Evolutionary conservation across 2,888 invertebrate genomes (phyloP), one percentile per base, ranked within the genome.

Genomic region (Orthosia cruda): DNA sequence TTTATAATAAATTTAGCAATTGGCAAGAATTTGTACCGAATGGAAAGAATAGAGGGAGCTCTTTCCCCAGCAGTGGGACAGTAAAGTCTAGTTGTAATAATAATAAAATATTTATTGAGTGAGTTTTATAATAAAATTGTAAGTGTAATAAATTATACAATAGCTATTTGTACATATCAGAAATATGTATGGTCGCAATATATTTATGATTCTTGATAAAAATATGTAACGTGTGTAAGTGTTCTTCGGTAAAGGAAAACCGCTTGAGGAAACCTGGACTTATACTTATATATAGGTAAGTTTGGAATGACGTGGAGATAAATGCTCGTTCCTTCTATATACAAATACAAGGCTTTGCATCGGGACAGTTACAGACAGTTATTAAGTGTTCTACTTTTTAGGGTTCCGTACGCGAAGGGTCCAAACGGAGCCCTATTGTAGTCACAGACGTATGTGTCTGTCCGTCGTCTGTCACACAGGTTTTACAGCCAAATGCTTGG

Each of bases 131-230:
- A n/a, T n/a, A n/a, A n/a, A n/a, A n/a, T n/a, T n/a, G n/a, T 62
- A 54, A 26, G 32, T 55, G 57, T 52, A 40, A 50, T 59, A 64
- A 61, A 63, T 23, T 62, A 63, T 59, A 26, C 49, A 49, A 57
- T 50, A 49, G 0, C 0, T 45, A 20, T 58, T 18, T 12, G 18
- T 15, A 45, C 15, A 20, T 58, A 58, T 61, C 5, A 40, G n/a
- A 47, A 18, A 1, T 54, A 26, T 49, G 5, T 18, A 26, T 13
- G 5, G 23, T 52, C 15, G 13, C 45, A 45, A 16, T 32, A 20
- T 47, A 32, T 61, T 45, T 61, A 47, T 32, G 45, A 47, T n/a
- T 13, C 4, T 59, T 64, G 7, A 57, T 62, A n/a, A 23, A 55
- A 52, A 16, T 13, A 20, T 5, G 4, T n/a, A 45, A 45, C 40